Evolutionary conservation across 1,140 invertebrate species (phyloP).

Genomic region (Euwallacea similis): DNA sequence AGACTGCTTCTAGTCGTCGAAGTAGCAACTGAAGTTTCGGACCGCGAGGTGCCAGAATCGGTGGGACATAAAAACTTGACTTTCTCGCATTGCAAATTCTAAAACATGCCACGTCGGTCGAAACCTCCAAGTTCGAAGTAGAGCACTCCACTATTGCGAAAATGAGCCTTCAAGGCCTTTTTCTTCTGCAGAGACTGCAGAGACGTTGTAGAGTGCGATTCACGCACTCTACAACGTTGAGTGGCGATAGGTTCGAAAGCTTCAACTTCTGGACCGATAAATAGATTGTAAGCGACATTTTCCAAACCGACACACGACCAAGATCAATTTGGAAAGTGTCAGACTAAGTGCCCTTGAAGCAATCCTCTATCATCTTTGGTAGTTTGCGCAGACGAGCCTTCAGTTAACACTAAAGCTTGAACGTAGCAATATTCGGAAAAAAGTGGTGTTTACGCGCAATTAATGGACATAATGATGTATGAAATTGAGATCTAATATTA

Average conservation of each 20-base stretch:
- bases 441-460: slow-evolving; percentile 61
- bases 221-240: slow-evolving; percentile 61
- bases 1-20: slow-evolving; percentile 55
- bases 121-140: slow-evolving; percentile 58
- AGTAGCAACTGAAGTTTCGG: slow-evolving; percentile 59
- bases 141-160: slow-evolving; percentile 53
- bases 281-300: slow-evolving; percentile 49
- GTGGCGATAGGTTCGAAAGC: slow-evolving; percentile 60
- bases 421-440: slow-evolving; percentile 62
- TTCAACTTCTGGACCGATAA: slow-evolving; percentile 59
- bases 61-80: slow-evolving; percentile 53
- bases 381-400: slow-evolving; percentile 65
- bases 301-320: slow-evolving; percentile 53
- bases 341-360: slow-evolving; percentile 62
- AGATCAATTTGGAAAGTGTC: slow-evolving; percentile 60
- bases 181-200: too few species aligned
- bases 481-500: too few species aligned
- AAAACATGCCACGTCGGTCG: slow-evolving; percentile 55
- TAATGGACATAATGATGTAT: slow-evolving; percentile 50
- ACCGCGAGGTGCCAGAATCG: slow-evolving; percentile 54
- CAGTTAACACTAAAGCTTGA: slow-evolving; percentile 61
- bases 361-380: slow-evolving; percentile 61
- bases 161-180: slow-evolving; percentile 60
- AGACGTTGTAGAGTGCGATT: slow-evolving; percentile 60
- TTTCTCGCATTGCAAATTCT: slow-evolving; percentile 61